These are phyloP conservation scores for Malurus alboscapulatus DNA, from an alignment of 2,113 vertebrate species.

Conservation along the genomic window DNA sequence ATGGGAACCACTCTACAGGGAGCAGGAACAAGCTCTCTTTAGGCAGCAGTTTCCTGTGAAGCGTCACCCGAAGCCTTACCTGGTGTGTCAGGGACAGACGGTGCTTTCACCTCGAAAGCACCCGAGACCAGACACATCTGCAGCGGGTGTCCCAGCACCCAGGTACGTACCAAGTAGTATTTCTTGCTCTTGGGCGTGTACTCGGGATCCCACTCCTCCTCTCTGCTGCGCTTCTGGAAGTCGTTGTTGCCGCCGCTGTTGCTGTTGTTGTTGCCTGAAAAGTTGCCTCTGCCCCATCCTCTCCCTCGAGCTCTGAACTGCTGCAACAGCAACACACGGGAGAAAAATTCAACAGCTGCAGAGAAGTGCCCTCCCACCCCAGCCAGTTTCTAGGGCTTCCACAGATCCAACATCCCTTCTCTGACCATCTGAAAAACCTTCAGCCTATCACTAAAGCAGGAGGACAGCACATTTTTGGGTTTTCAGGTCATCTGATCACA, in stretches of 20 bases:
- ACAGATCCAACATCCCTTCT: not conserved
- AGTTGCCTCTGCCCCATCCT: conserved; percentile 88
- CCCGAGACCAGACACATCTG: not conserved
- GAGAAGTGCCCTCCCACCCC: not conserved
- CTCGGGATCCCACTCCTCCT: conserved; percentile 91
- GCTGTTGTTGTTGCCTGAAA: conserved; percentile 79
- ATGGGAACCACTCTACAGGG: not conserved
- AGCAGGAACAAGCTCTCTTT: not conserved
- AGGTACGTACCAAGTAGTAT: conserved; percentile 88
- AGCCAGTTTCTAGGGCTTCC: not conserved
- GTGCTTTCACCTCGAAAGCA: not conserved
- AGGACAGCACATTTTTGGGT: not conserved
- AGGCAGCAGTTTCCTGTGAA: not conserved
- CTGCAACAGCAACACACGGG: not conserved
- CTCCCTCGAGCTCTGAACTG: conserved; percentile 89
- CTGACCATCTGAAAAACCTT: not conserved
- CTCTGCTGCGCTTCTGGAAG: conserved; percentile 78
- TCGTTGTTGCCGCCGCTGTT: conserved; percentile 77
- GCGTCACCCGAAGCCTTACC: not conserved
- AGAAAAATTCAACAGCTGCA: fast-evolving
- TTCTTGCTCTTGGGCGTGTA: conserved; percentile 93
- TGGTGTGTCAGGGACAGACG: not conserved
- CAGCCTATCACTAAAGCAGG: not conserved
- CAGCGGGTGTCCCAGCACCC: not conserved
- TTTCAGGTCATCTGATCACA: not conserved